phyloP scores from a whole-genome alignment of 2,113 vertebrate genomes.

The Osmerus mordax region DNA sequence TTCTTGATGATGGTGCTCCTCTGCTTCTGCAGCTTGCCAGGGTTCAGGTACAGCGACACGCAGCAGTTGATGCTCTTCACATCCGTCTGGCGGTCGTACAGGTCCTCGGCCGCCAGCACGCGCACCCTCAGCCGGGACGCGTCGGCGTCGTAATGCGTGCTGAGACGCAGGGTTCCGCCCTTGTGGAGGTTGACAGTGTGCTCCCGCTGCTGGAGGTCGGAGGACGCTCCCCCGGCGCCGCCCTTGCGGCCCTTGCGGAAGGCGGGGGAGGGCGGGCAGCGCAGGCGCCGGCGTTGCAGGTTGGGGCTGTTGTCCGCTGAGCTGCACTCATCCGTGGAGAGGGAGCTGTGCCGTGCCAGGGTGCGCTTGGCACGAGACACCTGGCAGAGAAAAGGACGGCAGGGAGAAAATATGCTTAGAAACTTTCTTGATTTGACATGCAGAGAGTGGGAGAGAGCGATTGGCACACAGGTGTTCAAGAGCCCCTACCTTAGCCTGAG shows the following conservation, averaged over 20 bases:
- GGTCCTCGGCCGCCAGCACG: constrained; percentile 80
- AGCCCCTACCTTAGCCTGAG: constrained; percentile 81
- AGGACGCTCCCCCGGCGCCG: constrained; percentile 37
- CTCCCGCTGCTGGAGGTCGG: constrained; percentile 9
- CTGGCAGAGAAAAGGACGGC: constrained; percentile 27
- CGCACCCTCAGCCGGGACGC: constrained; percentile 78
- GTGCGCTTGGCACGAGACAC: constrained; percentile 89
- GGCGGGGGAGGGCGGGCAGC: constrained; percentile 71
- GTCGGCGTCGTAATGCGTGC: constrained; percentile 69
- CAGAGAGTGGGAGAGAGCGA: background rate
- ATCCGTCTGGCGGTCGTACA: constrained; percentile 82
- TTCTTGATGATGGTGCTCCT: constrained; percentile 96
- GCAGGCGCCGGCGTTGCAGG: constrained; percentile 74
- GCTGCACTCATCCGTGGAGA: constrained; percentile 90
- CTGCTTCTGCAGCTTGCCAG: constrained; percentile 95
- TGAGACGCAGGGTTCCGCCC: constrained; percentile 21
- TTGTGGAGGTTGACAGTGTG: constrained; percentile 23
- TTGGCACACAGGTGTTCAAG: too few relatives aligned
- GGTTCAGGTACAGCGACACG: constrained; percentile 88
- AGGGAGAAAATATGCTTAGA: background rate
- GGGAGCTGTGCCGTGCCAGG: constrained; percentile 85
- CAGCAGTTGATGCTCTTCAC: constrained; percentile 92
- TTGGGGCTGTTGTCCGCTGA: constrained; percentile 90
- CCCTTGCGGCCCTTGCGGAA: constrained; percentile 56
- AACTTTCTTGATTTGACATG: too few relatives aligned